Evolutionary conservation across 2,888 invertebrate genomes (phyloP).

Genomic region (Troides aeacus): DNA sequence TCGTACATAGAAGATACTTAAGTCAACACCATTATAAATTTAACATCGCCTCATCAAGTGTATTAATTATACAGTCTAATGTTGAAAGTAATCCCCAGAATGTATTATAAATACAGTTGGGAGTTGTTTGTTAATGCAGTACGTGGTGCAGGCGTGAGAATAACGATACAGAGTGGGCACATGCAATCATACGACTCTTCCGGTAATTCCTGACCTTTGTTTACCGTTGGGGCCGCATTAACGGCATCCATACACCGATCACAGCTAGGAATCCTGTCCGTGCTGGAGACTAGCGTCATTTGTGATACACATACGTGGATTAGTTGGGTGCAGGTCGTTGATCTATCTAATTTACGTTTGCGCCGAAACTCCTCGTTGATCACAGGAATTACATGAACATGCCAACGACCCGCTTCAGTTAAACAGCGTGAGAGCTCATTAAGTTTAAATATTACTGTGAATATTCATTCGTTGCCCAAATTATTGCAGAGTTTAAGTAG

Average conservation of each 20-base stretch:
- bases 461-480: conserved; percentile 11
- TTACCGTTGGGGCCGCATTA: conserved; percentile 23
- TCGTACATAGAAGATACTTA: no score
- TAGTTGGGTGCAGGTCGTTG: conserved; percentile 10
- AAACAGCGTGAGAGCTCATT: conserved; percentile 18
- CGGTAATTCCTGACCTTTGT: conserved; percentile 24
- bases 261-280: conserved; percentile 15
- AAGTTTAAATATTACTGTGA: background rate
- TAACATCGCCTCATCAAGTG: no score
- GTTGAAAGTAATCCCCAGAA: background rate
- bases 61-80: no score
- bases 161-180: conserved; percentile 3
- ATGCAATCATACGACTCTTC: conserved; percentile 21
- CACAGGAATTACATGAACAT: conserved; percentile 4
- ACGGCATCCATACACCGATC: conserved; percentile 17
- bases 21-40: no score
- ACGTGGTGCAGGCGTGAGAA: conserved; percentile 13
- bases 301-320: background rate
- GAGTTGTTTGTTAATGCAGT: conserved; percentile 10
- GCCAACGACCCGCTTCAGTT: conserved; percentile 25
- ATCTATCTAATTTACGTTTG: conserved; percentile 10
- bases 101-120: background rate
- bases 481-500: conserved; percentile 9
- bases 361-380: conserved; percentile 12
- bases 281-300: conserved; percentile 7